Evolutionary conservation across 2,888 invertebrate species (phyloP).

Genomic region (Pocota personata): DNA sequence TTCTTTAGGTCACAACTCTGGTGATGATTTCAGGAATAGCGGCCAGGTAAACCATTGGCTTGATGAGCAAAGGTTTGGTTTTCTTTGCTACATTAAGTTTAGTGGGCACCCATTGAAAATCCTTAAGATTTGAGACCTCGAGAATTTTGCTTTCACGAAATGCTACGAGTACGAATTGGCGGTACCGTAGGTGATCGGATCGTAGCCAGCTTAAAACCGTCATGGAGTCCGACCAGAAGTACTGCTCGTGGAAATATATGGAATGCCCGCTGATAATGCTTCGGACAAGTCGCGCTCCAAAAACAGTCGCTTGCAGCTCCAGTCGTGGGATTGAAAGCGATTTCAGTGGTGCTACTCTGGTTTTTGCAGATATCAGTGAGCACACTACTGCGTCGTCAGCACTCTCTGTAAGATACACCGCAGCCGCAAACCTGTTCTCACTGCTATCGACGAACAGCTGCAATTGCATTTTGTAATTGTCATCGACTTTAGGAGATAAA

Average conservation of each 20-base stretch:
- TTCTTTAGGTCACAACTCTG: conserved; percentile 5
- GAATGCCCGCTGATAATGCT: conserved; percentile 25
- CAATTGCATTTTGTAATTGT: conserved; percentile 9
- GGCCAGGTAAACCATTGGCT: conserved; percentile 61
- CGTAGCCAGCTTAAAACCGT: conserved; percentile 74
- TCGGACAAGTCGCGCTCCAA: conserved; percentile 66
- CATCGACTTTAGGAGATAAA: neutral
- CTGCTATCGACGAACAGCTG: conserved; percentile 72
- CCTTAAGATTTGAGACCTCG: conserved; percentile 38
- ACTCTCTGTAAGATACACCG: too few relatives aligned
- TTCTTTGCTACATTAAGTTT: conserved; percentile 48
- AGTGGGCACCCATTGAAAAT: conserved; percentile 63
- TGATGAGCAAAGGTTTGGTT: conserved; percentile 12
- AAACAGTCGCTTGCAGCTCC: conserved; percentile 72
- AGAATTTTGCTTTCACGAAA: too few relatives aligned
- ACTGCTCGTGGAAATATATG: conserved; percentile 35
- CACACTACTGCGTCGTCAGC: neutral
- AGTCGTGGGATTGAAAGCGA: conserved; percentile 63
- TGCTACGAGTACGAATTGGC: conserved; percentile 61
- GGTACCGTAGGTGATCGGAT: conserved; percentile 72
- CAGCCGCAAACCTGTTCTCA: conserved; percentile 44
- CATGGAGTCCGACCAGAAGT: conserved; percentile 74
- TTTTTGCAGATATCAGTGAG: conserved; percentile 37
- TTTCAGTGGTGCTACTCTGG: conserved; percentile 37
- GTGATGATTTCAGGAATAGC: too few relatives aligned